Evolutionary conservation across 1,140 invertebrate species (phyloP).

Genomic region (Gryllus bimaculatus): DNA sequence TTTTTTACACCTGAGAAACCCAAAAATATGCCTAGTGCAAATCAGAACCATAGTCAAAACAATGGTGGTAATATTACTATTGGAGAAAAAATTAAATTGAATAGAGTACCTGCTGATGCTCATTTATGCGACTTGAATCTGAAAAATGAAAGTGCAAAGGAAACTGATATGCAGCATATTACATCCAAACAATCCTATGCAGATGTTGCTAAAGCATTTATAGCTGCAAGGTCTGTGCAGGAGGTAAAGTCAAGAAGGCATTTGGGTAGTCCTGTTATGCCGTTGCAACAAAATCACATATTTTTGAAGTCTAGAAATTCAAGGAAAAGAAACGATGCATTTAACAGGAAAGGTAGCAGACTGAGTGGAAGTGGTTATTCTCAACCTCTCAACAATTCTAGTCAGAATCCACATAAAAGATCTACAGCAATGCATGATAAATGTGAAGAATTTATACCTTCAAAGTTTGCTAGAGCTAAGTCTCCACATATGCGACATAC

Average conservation of each 20-base stretch:
- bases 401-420: background rate
- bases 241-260: background rate
- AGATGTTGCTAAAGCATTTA: constrained; percentile 10
- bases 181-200: constrained; percentile 8
- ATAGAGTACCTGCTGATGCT: background rate
- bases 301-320: background rate
- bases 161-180: background rate
- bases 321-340: background rate
- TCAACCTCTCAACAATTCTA: background rate
- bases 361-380: background rate
- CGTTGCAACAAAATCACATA: background rate
- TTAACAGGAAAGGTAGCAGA: background rate
- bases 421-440: background rate
- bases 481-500: background rate
- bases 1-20: background rate
- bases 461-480: too few species aligned
- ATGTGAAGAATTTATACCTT: background rate
- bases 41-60: background rate
- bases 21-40: background rate
- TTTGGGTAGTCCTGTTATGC: background rate
- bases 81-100: background rate
- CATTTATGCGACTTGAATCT: background rate
- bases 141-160: background rate
- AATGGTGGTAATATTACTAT: background rate
- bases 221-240: too few species aligned